Percentiles rank a stretch among this genome's conserved stretches.
Evolutionary conservation across 2,113 vertebrate species (phyloP).

Genomic region (Bombycilla garrulus): DNA sequence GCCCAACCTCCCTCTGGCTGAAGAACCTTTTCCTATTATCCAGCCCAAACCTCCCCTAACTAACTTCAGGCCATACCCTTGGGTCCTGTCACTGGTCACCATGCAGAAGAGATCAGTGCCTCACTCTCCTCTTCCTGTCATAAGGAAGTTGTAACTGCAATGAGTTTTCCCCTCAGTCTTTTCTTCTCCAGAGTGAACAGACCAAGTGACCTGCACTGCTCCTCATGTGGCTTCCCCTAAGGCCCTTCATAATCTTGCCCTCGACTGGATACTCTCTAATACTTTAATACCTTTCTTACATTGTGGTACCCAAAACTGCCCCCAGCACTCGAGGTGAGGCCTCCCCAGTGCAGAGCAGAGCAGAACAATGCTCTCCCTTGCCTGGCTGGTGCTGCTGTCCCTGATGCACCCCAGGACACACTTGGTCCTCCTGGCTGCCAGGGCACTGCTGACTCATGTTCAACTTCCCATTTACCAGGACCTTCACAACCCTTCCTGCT

Average conservation of each 20-base stretch:
- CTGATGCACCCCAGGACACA: neutral
- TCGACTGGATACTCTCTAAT: neutral
- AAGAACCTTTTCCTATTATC: neutral
- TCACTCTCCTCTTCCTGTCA: neutral
- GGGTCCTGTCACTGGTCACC: neutral
- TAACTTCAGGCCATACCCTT: neutral
- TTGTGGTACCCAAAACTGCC: neutral
- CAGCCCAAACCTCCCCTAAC: neutral
- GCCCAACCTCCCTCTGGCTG: rapidly evolving
- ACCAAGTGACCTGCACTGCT: neutral
- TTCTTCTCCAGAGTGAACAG: no score
- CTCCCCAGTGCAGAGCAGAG: neutral
- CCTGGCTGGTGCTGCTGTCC: rapidly evolving
- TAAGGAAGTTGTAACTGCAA: rapidly evolving
- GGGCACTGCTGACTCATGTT: neutral
- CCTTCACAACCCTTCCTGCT: neutral
- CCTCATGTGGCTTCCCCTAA: neutral
- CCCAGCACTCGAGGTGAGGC: rapidly evolving
- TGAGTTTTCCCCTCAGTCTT: neutral
- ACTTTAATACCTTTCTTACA: neutral
- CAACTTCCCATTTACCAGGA: neutral
- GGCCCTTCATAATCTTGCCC: neutral
- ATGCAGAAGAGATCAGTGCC: neutral
- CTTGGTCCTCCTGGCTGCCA: neutral
- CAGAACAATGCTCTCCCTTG: neutral